Percentiles rank a stretch among this genome's conserved stretches.
Conservation (phyloP, 2,797 vertebrate genomes). For the Bovichtus diacanthus region DNA sequence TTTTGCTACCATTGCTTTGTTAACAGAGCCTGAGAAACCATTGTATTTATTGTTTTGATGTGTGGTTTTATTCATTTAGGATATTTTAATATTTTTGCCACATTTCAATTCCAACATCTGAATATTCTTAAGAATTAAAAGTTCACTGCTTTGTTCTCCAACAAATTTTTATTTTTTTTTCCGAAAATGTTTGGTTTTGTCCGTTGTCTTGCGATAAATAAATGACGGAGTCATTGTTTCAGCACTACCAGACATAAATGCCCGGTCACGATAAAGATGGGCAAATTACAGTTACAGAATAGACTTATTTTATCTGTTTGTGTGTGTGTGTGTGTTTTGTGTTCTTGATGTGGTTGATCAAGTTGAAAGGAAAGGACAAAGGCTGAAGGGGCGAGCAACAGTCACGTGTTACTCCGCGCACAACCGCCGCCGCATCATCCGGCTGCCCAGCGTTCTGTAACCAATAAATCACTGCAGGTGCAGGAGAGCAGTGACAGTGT, state of each 20-base stretch:
- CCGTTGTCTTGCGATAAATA: not conserved
- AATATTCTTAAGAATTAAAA: too few relatives aligned
- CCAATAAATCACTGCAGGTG: constrained; percentile 79
- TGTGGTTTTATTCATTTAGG: too few relatives aligned
- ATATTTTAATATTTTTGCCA: too few relatives aligned
- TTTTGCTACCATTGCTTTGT: too few relatives aligned
- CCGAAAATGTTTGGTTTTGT: too few relatives aligned
- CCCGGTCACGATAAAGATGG: not conserved
- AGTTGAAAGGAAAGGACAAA: constrained; percentile 62
- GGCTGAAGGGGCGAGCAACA: constrained; percentile 24
- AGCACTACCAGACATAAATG: not conserved
- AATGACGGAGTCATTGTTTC: not conserved
- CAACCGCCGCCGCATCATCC: constrained; percentile 48
- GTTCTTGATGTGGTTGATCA: constrained; percentile 16
- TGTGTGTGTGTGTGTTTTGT: constrained; percentile 8
- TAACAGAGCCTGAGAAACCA: too few relatives aligned
- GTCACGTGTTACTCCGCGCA: constrained; percentile 50
- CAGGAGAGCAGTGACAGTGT: constrained; percentile 64
- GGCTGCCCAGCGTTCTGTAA: constrained; percentile 54
- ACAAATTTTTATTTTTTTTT: too few relatives aligned
- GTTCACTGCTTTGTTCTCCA: too few relatives aligned
- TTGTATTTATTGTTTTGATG: too few relatives aligned
- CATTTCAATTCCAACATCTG: too few relatives aligned
- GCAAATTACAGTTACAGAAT: not conserved
- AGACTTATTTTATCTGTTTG: not conserved